These are phyloP conservation scores for Conger conger DNA, from an alignment of 2,113 vertebrate species.

Conservation along the genomic window DNA sequence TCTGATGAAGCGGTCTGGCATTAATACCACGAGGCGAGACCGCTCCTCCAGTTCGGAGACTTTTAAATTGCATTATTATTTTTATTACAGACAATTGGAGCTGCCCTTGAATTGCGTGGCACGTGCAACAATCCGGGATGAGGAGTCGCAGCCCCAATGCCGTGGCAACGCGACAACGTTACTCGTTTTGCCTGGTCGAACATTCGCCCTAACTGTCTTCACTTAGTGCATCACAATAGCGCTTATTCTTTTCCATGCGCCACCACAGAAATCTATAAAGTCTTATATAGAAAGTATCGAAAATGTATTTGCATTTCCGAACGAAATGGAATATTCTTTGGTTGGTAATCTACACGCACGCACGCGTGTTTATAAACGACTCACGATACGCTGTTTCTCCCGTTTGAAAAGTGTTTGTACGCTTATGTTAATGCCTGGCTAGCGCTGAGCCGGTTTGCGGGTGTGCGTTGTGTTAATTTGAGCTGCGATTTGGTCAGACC, in stretches of 20 bases:
- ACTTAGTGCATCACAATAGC: neutral
- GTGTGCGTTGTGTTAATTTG: neutral
- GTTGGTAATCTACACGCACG: neutral
- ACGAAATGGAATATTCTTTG: no score
- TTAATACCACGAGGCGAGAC: conserved; percentile 21
- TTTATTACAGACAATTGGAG: conserved; percentile 53
- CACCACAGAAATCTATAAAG: no score
- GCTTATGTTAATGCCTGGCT: neutral
- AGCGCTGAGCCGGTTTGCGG: neutral
- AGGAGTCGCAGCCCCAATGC: neutral
- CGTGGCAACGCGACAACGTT: neutral
- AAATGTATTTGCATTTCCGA: no score
- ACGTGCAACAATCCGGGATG: conserved; percentile 43
- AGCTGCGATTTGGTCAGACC: conserved; percentile 51
- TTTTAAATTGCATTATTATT: conserved; percentile 45
- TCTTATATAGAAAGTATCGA: no score
- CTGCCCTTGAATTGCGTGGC: conserved; percentile 40
- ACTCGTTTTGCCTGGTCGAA: neutral
- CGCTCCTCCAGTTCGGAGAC: conserved; percentile 47
- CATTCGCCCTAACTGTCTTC: neutral
- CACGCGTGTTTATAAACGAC: neutral
- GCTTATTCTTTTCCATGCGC: no score
- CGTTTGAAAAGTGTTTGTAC: no score
- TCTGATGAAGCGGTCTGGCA: conserved; percentile 21
- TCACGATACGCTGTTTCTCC: neutral